Percentiles rank a stretch among this genome's conserved stretches.
These are phyloP conservation scores for Sturnus vulgaris DNA, from an alignment of 2,113 vertebrate genomes.

Conservation along the genomic window DNA sequence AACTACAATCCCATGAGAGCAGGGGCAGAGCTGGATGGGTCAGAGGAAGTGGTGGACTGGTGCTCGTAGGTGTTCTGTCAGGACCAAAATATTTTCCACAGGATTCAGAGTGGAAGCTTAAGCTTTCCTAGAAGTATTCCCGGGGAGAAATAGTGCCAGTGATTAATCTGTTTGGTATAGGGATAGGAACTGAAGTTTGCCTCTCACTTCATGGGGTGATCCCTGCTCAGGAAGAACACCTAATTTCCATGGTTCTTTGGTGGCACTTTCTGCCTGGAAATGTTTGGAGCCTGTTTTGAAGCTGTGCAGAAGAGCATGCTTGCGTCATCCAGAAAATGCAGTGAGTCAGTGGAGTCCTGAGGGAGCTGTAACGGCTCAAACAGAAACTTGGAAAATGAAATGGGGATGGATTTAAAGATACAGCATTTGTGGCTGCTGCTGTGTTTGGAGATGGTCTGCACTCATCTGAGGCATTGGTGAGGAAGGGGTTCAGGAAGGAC, in stretches of 20 bases:
- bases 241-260: not conserved
- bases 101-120: not conserved
- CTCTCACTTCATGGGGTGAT: not conserved
- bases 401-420: conserved; percentile 67
- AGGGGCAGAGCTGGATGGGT: not conserved
- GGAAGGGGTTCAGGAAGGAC: conserved; percentile 7
- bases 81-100: not conserved
- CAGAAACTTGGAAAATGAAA: conserved; percentile 64
- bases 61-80: not conserved
- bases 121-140: not conserved
- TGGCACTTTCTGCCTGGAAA: conserved; percentile 41
- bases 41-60: not conserved
- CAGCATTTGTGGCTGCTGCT: conserved; percentile 38
- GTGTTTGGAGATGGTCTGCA: not conserved
- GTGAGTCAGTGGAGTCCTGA: conserved; percentile 69
- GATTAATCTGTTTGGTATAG: not conserved
- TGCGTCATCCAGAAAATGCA: conserved; percentile 73
- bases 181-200: not conserved
- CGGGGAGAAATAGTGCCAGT: not conserved
- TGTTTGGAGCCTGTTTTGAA: conserved; percentile 60
- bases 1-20: not conserved
- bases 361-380: conserved; percentile 67
- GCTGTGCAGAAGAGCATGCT: conserved; percentile 62
- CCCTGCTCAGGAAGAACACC: not conserved
- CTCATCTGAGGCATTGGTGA: not conserved